These are phyloP conservation scores for Drosophila demipolita DNA, from an alignment of 2,888 invertebrate species.

Conservation along the genomic window DNA sequence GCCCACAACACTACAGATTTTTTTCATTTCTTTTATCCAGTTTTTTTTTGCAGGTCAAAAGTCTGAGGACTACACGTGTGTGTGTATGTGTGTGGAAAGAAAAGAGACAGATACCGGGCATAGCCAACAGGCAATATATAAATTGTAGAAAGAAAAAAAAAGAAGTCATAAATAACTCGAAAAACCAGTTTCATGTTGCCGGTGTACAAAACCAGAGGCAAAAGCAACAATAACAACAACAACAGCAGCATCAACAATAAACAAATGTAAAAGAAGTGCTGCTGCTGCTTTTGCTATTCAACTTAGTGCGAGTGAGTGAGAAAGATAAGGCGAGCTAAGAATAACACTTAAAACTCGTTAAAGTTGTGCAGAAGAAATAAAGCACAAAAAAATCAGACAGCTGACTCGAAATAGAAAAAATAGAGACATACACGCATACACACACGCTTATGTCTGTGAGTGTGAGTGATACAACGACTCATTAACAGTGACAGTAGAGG, in stretches of 20 bases:
- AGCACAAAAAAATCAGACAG: constrained; percentile 60
- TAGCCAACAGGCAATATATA: constrained; percentile 59
- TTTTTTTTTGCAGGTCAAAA: constrained; percentile 75
- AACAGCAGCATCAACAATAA: constrained; percentile 60
- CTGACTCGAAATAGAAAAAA: constrained; percentile 65
- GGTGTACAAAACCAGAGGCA: constrained; percentile 73
- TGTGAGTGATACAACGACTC: constrained; percentile 27
- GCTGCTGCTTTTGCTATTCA: constrained; percentile 25
- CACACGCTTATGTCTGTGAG: constrained; percentile 1
- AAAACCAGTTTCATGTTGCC: constrained; percentile 79
- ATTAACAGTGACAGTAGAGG: constrained; percentile 34
- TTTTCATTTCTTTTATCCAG: constrained; percentile 15
- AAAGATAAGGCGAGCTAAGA: constrained; percentile 52
- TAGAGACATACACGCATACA: constrained; percentile 43
- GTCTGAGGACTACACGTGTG: constrained; percentile 50
- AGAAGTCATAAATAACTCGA: constrained; percentile 80
- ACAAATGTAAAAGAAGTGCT: constrained; percentile 77
- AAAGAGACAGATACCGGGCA: constrained; percentile 66
- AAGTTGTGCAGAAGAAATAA: constrained; percentile 73
- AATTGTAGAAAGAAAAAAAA: constrained; percentile 65
- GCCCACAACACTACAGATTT: constrained; percentile 18
- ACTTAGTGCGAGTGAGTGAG: constrained; percentile 52
- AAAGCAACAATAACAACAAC: constrained; percentile 33
- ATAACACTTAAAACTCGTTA: constrained; percentile 75
- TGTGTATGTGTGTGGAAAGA: constrained; percentile 24